Percentiles rank a stretch among this genome's conserved stretches.
Evolutionary conservation across 2,797 vertebrate species (phyloP).

Genomic region (Antennarius maculatus): DNA sequence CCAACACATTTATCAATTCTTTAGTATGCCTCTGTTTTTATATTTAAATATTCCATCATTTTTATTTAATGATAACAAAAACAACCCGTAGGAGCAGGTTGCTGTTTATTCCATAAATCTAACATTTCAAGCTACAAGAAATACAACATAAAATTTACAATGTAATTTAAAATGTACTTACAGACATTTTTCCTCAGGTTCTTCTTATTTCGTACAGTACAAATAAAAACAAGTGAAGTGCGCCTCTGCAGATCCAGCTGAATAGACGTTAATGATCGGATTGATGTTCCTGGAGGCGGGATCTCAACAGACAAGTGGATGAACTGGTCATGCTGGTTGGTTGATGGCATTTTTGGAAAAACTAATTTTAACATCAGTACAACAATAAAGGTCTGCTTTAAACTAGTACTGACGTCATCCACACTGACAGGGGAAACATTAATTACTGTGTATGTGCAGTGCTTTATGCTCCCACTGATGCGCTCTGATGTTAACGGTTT

Average conservation of each 20-base stretch:
- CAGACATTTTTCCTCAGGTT: constrained; percentile 59
- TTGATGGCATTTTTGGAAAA: background rate
- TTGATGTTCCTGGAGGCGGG: constrained; percentile 12
- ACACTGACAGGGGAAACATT: too few relatives aligned
- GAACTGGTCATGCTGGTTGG: background rate
- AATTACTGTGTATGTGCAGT: too few relatives aligned
- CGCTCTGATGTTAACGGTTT: too few relatives aligned
- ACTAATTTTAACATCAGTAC: too few relatives aligned
- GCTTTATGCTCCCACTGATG: too few relatives aligned
- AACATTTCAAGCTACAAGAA: background rate
- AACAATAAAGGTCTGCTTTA: too few relatives aligned
- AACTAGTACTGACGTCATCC: too few relatives aligned
- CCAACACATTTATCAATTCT: background rate
- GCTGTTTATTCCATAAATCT: background rate
- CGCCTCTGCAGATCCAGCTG: background rate
- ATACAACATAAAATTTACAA: too few relatives aligned
- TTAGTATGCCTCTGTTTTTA: background rate
- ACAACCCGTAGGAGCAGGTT: background rate
- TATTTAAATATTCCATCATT: background rate
- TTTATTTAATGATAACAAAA: background rate
- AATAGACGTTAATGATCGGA: background rate
- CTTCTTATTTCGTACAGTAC: background rate
- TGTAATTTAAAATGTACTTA: constrained; percentile 47
- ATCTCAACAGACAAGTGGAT: background rate
- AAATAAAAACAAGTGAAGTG: background rate